phyloP scores from a whole-genome alignment of 2,113 vertebrate genomes.

The Perca schrenkii region DNA sequence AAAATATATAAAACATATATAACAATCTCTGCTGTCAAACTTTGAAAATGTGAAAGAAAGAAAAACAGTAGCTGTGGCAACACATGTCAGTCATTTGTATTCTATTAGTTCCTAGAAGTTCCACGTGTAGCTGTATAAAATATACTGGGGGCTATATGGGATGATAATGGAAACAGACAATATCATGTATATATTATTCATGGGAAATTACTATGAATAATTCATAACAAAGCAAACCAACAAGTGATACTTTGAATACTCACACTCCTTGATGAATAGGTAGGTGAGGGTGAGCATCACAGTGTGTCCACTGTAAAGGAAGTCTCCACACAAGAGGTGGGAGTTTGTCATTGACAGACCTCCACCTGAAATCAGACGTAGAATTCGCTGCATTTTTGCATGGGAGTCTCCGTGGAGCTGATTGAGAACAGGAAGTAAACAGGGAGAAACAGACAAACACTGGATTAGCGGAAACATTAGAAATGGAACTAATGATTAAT shows the following conservation, averaged over 20 bases:
- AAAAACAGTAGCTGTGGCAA: neutral
- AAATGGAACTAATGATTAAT: neutral
- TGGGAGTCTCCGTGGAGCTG: slow-evolving; percentile 95
- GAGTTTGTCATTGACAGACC: slow-evolving; percentile 96
- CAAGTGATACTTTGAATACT: slow-evolving; percentile 77
- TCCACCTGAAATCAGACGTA: slow-evolving; percentile 93
- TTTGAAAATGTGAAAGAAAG: neutral
- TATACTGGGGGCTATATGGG: neutral
- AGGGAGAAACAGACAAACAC: neutral
- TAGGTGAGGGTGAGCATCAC: slow-evolving; percentile 95
- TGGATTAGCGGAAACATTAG: neutral
- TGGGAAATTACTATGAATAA: slow-evolving; percentile 18
- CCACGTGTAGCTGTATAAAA: neutral
- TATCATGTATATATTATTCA: slow-evolving; percentile 56
- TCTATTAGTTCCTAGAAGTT: neutral
- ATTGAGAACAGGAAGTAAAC: slow-evolving; percentile 23
- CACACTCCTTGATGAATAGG: slow-evolving; percentile 98
- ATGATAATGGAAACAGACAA: neutral
- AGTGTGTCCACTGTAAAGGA: slow-evolving; percentile 97
- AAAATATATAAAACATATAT: neutral
- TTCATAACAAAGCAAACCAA: slow-evolving; percentile 27
- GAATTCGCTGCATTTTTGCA: slow-evolving; percentile 92
- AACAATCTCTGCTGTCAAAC: neutral
- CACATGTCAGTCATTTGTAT: neutral
- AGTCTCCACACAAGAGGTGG: slow-evolving; percentile 96